Evolutionary conservation across 2,888 invertebrate species (phyloP).

Genomic region (Rambutsinella grinnellia): DNA sequence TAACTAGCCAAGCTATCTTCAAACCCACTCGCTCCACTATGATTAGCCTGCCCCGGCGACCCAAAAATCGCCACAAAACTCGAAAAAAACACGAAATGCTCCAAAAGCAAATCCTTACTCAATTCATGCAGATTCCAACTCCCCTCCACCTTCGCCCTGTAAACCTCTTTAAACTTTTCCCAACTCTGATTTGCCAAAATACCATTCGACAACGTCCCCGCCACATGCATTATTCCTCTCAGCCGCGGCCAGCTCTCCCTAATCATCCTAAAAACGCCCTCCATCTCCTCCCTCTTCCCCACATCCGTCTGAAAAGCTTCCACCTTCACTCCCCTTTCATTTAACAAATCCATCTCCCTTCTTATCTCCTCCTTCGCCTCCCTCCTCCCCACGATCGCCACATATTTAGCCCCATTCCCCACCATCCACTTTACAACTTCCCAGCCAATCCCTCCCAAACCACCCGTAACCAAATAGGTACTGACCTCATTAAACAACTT

Average conservation of each 20-base stretch:
- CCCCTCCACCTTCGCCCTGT: constrained; percentile 16
- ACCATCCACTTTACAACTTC: constrained; percentile 42
- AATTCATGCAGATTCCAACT: constrained; percentile 35
- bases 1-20: constrained; percentile 13
- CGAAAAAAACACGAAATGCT: constrained; percentile 30
- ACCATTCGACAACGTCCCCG: constrained; percentile 3
- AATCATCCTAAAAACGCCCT: not conserved
- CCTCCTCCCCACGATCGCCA: constrained; percentile 11
- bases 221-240: constrained; percentile 17
- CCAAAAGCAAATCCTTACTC: constrained; percentile 15
- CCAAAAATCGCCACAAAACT: constrained; percentile 5
- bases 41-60: constrained; percentile 11
- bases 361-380: not conserved
- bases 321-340: not conserved
- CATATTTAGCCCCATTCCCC: constrained; percentile 10
- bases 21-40: constrained; percentile 14
- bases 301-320: not conserved
- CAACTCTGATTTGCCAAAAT: constrained; percentile 8
- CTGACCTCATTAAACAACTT: constrained; percentile 25
- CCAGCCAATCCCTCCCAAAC: constrained; percentile 42
- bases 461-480: constrained; percentile 45
- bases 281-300: not conserved
- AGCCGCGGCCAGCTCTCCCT: no score
- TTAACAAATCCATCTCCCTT: constrained; percentile 1
- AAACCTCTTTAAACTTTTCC: constrained; percentile 10